These are phyloP conservation scores for Drosophila histrio DNA, from an alignment of 2,888 invertebrate genomes.

Conservation along the genomic window DNA sequence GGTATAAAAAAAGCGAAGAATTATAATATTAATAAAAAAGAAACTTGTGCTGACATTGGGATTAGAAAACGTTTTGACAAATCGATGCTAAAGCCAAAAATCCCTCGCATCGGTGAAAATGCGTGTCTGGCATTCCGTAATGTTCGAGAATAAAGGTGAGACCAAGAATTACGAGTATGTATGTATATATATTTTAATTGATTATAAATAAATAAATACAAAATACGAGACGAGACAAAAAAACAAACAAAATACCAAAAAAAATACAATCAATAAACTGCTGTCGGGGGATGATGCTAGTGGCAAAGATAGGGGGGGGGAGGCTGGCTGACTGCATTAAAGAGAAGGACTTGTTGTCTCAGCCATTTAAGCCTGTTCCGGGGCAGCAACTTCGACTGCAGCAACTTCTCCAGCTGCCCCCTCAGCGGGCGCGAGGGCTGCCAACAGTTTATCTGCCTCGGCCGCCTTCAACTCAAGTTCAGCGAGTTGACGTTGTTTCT, in stretches of 20 bases:
- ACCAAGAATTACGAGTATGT: conserved; percentile 23
- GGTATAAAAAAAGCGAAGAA: neutral
- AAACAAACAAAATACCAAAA: too few species aligned
- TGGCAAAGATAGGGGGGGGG: neutral
- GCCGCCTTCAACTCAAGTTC: conserved; percentile 65
- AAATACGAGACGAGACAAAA: conserved; percentile 49
- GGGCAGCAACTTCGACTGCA: conserved; percentile 1
- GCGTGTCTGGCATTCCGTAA: conserved; percentile 10
- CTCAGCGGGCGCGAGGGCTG: conserved; percentile 45
- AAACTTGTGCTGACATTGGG: conserved; percentile 47
- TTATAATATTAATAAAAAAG: conserved; percentile 4
- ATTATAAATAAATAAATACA: conserved; percentile 77
- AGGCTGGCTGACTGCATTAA: neutral
- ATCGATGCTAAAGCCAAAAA: conserved; percentile 52
- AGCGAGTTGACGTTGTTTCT: conserved; percentile 61
- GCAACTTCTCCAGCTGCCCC: conserved; percentile 3
- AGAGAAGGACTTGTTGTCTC: neutral
- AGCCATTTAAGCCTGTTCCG: conserved; percentile 48
- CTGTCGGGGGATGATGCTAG: neutral
- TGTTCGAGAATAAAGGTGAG: neutral
- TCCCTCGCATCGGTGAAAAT: conserved; percentile 9
- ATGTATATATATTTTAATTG: conserved; percentile 62
- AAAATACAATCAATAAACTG: conserved; percentile 18
- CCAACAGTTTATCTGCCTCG: conserved; percentile 65
- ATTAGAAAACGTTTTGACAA: conserved; percentile 77